Base-by-base conservation (phyloP, 2,113 vertebrate genomes). In the Gobio gobio region DNA sequence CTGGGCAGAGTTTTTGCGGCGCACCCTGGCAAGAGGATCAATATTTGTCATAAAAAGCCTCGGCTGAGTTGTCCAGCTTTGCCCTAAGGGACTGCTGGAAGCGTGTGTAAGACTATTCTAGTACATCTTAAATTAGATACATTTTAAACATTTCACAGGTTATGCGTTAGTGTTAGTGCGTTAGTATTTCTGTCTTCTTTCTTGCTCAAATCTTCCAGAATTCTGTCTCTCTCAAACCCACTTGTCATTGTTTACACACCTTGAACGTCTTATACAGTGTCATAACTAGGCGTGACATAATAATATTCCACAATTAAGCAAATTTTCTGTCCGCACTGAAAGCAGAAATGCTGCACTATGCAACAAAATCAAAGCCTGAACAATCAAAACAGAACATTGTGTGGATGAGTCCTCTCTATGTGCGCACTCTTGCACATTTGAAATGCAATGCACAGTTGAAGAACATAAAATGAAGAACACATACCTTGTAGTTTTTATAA, bases 1-100 rank as follows among this genome's bases (percentile, higher is more conserved):
- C 94, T 94, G 93, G 92, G 90, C 92, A 93, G 93, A 93, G 93
- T 94, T 95, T 94, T 94, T 94, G 93, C 92, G 89, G 92, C 24
- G 89, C 93, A 92, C 92, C 86, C 68, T 54, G 78, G 80, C 45
- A 54, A 90, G 87, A 93, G 91, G 91, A 94, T 94, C 93, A 92
- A 95, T 95, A 95, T 91, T 93, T 93, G 91, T 94, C 94, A 94
- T 94, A 93, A 94, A 95, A 94, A 92, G 92, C 93, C 94, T 90
- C 90, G 89, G 92, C 94, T 91, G 92, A 86, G 85, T 94, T 91
- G 93, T 93, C 91, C 91, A 66, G 68, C 81, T 83, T 86, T 93
- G 92, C 92, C 94, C 94, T 94, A 77, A 74, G 88, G 89, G 88
- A 83, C 33, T 58, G 76, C 64, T 73, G 73, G 76, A 68, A 78